Conservation (phyloP, 1,140 invertebrate genomes). For the Leptopilina clavipes region DNA sequence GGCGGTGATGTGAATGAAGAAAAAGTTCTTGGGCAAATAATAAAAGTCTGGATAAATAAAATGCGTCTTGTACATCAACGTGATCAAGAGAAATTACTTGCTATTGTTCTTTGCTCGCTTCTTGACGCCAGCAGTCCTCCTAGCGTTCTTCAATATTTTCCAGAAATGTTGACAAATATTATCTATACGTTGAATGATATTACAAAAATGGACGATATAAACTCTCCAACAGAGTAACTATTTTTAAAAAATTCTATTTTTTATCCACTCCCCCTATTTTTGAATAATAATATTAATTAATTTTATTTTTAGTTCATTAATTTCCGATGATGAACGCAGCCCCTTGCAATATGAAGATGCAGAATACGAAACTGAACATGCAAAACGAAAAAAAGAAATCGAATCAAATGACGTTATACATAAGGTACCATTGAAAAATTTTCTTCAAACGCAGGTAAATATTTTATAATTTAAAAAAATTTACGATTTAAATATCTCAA, state of each 20-base stretch:
- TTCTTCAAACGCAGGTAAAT: constrained; percentile 80
- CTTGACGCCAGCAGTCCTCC: constrained; percentile 80
- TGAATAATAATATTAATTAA: constrained; percentile 37
- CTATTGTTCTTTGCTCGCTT: constrained; percentile 88
- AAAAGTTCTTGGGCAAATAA: constrained; percentile 80
- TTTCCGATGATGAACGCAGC: constrained; percentile 70
- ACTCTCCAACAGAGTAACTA: constrained; percentile 81
- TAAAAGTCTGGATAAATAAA: constrained; percentile 87
- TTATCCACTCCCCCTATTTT: no score
- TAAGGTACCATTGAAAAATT: constrained; percentile 81
- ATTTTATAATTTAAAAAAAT: constrained; percentile 24
- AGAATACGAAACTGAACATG: constrained; percentile 76
- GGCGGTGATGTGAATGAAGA: constrained; percentile 73
- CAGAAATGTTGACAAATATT: constrained; percentile 84
- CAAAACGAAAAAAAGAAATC: constrained; percentile 78
- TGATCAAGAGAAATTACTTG: constrained; percentile 86
- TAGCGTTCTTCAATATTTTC: constrained; percentile 82
- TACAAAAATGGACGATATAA: constrained; percentile 82
- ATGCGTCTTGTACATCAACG: constrained; percentile 85
- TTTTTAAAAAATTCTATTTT: neutral
- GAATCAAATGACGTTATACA: constrained; percentile 82
- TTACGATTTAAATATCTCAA: no score
- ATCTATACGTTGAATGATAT: constrained; percentile 92
- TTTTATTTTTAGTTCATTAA: constrained; percentile 68
- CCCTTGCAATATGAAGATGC: constrained; percentile 68